Conservation (phyloP, 2,113 vertebrate genomes). For the Zeus faber region DNA sequence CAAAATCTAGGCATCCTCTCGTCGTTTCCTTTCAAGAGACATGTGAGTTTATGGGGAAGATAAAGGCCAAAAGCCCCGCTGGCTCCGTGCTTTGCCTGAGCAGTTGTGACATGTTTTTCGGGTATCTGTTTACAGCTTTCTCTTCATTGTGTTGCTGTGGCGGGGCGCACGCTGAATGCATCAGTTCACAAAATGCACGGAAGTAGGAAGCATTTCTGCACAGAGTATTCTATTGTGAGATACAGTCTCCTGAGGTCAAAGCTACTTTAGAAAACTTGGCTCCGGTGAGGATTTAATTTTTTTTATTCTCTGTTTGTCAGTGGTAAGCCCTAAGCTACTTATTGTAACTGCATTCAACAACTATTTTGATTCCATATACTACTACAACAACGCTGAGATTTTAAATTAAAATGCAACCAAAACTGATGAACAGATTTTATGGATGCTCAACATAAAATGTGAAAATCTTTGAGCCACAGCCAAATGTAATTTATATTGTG, state of each 20-base stretch:
- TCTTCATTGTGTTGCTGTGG: conserved; percentile 27
- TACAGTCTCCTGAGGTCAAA: background rate
- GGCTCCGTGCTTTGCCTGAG: conserved; percentile 40
- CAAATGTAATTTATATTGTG: too few relatives aligned
- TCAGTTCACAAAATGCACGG: conserved; percentile 38
- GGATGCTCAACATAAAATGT: too few relatives aligned
- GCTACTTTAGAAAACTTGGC: too few relatives aligned
- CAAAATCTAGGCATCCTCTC: conserved; percentile 22
- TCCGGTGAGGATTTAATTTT: too few relatives aligned
- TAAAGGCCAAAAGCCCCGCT: conserved; percentile 43
- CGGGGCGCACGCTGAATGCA: conserved; percentile 20
- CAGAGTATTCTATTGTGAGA: conserved; percentile 21
- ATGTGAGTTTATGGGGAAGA: conserved; percentile 44
- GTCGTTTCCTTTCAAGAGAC: conserved; percentile 39
- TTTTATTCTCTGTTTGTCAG: too few relatives aligned
- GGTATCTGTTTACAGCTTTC: conserved; percentile 41
- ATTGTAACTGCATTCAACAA: too few relatives aligned
- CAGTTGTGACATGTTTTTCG: conserved; percentile 44
- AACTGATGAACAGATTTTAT: too few relatives aligned
- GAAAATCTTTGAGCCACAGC: too few relatives aligned
- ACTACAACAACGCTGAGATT: too few relatives aligned
- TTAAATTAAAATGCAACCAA: too few relatives aligned
- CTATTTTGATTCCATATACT: too few relatives aligned
- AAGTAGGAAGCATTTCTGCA: conserved; percentile 24
- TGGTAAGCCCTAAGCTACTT: too few relatives aligned